Conservation (phyloP, 1,140 invertebrate genomes). For the Brachionus sp. region DNA sequence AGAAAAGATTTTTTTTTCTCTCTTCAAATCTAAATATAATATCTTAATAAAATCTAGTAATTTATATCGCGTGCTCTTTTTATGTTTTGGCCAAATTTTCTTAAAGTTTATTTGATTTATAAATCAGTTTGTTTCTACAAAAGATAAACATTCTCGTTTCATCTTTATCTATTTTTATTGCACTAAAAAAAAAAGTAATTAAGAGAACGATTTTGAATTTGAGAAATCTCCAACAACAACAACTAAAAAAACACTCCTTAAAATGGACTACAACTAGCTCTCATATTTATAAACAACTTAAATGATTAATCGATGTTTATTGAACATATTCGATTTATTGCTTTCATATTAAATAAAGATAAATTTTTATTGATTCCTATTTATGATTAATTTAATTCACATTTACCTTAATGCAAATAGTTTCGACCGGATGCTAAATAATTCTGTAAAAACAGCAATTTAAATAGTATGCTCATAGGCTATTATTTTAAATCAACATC, state of each 20-base stretch:
- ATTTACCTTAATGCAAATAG: constrained; percentile 9
- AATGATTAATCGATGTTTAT: constrained; percentile 10
- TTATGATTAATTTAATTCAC: not conserved
- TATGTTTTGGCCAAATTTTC: not conserved
- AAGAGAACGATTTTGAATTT: not conserved
- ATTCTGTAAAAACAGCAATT: not conserved
- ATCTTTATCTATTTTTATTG: constrained; percentile 11
- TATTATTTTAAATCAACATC: not conserved
- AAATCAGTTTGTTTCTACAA: not conserved
- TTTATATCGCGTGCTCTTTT: not conserved
- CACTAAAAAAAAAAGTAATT: constrained; percentile 6
- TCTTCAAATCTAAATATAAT: not conserved
- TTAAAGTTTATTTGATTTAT: constrained; percentile 1
- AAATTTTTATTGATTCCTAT: constrained; percentile 6
- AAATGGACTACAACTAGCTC: constrained; percentile 5
- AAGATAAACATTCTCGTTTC: not conserved
- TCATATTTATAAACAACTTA: not conserved
- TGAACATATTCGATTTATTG: constrained; percentile 7
- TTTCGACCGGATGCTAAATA: constrained; percentile 5
- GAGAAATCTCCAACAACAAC: not conserved
- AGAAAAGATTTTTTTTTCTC: not conserved
- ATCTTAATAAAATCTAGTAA: not conserved
- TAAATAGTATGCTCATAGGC: not conserved
- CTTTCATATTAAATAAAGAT: not conserved
- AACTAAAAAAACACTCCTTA: not conserved